Conservation (phyloP, 2,113 vertebrate species). For the Dascyllus trimaculatus region DNA sequence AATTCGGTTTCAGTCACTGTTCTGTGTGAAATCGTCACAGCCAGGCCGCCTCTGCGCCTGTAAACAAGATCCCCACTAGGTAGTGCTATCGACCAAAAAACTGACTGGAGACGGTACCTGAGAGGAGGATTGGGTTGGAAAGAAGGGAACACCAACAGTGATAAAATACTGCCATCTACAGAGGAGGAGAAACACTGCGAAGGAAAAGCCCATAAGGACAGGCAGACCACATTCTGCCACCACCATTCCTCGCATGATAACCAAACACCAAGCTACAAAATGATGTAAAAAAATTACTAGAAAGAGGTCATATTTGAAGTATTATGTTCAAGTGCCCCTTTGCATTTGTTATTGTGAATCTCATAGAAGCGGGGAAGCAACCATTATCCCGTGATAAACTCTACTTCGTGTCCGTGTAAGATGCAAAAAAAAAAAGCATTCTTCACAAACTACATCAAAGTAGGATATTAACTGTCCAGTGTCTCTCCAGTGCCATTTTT, state of each 20-base stretch:
- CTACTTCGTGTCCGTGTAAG: constrained; percentile 74
- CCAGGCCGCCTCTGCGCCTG: constrained; percentile 2
- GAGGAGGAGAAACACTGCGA: constrained; percentile 44
- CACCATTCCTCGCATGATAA: constrained; percentile 7
- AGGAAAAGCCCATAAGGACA: background rate
- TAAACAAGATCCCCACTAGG: constrained; percentile 65
- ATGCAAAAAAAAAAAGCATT: constrained; percentile 39
- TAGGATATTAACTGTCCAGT: constrained; percentile 43
- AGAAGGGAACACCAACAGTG: constrained; percentile 19
- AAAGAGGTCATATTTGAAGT: background rate
- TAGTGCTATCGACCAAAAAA: constrained; percentile 66
- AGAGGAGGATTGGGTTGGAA: constrained; percentile 1
- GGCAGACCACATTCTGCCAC: constrained; percentile 3
- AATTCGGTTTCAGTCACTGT: background rate
- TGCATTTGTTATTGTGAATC: background rate
- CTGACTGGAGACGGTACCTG: constrained; percentile 28
- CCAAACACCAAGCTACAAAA: constrained; percentile 12
- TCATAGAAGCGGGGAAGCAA: constrained; percentile 89
- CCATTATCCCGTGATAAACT: constrained; percentile 92
- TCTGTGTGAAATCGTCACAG: background rate
- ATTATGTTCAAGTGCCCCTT: background rate
- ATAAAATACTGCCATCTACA: constrained; percentile 80
- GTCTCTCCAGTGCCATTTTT: constrained; percentile 54
- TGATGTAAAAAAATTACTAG: background rate
- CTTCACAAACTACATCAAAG: constrained; percentile 45